Conservation (phyloP, 2,113 vertebrate genomes). For the Globicephala melas region DNA sequence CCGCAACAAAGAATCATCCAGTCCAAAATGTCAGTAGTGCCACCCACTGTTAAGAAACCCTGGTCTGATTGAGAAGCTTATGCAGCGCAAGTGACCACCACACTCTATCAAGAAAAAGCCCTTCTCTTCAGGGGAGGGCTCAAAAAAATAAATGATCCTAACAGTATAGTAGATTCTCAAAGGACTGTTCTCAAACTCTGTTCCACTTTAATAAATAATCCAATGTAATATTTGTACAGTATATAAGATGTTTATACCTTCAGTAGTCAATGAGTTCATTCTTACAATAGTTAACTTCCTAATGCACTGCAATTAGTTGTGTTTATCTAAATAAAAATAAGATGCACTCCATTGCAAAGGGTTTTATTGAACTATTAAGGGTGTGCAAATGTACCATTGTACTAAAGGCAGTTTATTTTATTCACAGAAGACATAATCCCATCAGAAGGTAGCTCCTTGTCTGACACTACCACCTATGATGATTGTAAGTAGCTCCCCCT, state of each 20-base stretch:
- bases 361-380: not conserved
- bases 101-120: not conserved
- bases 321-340: constrained; percentile 40
- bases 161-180: not conserved
- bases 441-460: constrained; percentile 94
- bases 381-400: not conserved
- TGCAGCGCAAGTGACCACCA: not conserved
- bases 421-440: constrained; percentile 91
- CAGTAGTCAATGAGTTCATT: not conserved
- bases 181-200: not conserved
- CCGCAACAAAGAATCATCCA: not conserved
- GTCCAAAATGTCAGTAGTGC: not conserved
- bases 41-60: not conserved
- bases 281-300: not conserved
- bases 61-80: not conserved
- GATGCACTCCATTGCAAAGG: not conserved
- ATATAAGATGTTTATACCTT: not conserved
- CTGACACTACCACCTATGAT: constrained; percentile 92
- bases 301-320: not conserved
- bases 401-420: constrained; percentile 60
- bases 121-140: not conserved
- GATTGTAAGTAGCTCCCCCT: constrained; percentile 86
- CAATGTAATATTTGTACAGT: not conserved
- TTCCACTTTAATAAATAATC: not conserved
- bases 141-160: not conserved